Base-by-base conservation (phyloP, 2,888 invertebrate genomes). In the Caenorhabditis plicata region DNA sequence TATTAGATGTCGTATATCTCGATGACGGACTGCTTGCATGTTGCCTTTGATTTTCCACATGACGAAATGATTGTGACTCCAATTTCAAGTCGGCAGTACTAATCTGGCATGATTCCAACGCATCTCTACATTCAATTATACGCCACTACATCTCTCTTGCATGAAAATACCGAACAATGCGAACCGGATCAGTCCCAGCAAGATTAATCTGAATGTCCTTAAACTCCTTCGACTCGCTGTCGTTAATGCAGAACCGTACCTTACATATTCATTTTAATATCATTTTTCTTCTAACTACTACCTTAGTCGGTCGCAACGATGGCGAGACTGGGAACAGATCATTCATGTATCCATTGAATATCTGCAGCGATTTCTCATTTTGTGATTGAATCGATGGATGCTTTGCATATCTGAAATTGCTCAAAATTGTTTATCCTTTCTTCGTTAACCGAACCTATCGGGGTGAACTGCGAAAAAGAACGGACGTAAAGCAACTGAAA, bases 381-480 rank as follows among this genome's bases (percentile, higher is more conserved):
- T 71, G 61, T n/a, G 61, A 58, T 35, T 73, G 53, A 22, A 69
- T 81, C 42, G 73, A 78, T 3, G 84, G 84, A 60, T 78, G 73
- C 53, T 78, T 77, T 9, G 82, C 82, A 75, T 83, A 84, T 29
- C 62, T 62, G 31, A 43, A 60, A 23, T 2, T 19, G 23, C 20
- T 38, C 2, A 20, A 13, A 5, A 22, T 17, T 5, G 15, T 25
- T 25, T 31, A 4, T 2, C 7, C 4, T 19, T n/a, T n/a, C n/a
- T 19, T 31, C 40, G 39, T 38, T 27, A 38, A 23, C 38, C 47
- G 35, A 7, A 56, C 62, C 83, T 70, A 64, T 84, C 84, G 13
- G 84, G 84, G 77, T 84, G 84, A 13, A 84, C 84, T 41, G 78
- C 78, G 55, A 83, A 83, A 65, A 82, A 82, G 64, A 84, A 84